A percentile compares a stretch with the other conserved stretches of the same genome.
Conservation (phyloP, 2,888 invertebrate genomes). For the Hofmannophila pseudospretella region DNA sequence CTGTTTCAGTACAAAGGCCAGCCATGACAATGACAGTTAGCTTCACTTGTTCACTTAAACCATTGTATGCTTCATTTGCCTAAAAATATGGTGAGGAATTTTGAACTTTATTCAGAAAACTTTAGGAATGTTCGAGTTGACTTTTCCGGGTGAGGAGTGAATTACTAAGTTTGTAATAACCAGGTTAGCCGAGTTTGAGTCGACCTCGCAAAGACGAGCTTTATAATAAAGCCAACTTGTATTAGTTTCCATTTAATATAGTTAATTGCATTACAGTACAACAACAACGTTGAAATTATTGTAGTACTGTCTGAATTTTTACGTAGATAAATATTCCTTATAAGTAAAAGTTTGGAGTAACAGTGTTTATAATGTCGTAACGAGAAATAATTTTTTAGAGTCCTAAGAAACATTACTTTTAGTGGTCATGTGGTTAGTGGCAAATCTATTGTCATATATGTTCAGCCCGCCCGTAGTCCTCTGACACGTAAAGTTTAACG, state of each 20-base stretch:
- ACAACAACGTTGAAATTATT: background rate
- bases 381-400: too few species aligned
- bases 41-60: conserved; percentile 41
- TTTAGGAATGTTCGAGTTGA: conserved; percentile 6
- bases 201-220: conserved; percentile 46
- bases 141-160: conserved; percentile 3
- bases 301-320: too few species aligned
- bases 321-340: too few species aligned
- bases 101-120: conserved; percentile 9
- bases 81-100: conserved; percentile 13
- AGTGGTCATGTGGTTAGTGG: too few species aligned
- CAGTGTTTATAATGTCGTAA: too few species aligned
- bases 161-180: conserved; percentile 21
- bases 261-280: conserved; percentile 34
- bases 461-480: too few species aligned
- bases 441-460: too few species aligned
- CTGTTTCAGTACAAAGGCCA: conserved; percentile 45
- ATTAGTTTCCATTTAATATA: conserved; percentile 40
- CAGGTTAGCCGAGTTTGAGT: conserved; percentile 48
- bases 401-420: too few species aligned
- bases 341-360: too few species aligned
- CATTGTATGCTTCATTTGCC: conserved; percentile 17
- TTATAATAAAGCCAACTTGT: conserved; percentile 37
- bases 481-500: too few species aligned
- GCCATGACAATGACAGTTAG: conserved; percentile 58